Evolutionary conservation across 2,113 vertebrate genomes (phyloP), one percentile per base, ranked within the genome.

Genomic region (Reinhardtius hippoglossoides): DNA sequence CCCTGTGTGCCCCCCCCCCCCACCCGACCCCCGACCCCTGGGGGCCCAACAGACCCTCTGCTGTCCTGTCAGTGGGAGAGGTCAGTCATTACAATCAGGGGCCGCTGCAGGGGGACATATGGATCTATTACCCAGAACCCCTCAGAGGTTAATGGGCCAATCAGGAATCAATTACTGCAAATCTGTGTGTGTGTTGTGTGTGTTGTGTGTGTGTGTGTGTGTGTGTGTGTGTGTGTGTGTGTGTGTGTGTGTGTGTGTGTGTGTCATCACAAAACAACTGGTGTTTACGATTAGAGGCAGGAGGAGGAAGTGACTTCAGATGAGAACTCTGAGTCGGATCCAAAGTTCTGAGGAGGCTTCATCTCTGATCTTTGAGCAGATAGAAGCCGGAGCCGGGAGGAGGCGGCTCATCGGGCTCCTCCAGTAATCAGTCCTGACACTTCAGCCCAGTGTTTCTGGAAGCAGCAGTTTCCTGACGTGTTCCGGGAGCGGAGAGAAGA

Each of bases 141-240:
- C 88, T 90, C 90, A 94, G 94, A 93, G 95, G 95, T 96, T 96
- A 97, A 96, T 94, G 92, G 94, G 92, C 89, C 94, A 96, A 95
- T 97, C 95, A 96, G 87, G 94, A 94, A 93, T 94, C 95, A 95
- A 93, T 96, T 95, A 89, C 44, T 15, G 44, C 44, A 46, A 52
- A 52, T 31, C 1, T 31, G 27, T 31, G 6, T 31, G 31, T 31
- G 31, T 31, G 31, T n/a, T n/a, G n/a, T n/a, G n/a, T n/a, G n/a
- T n/a, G n/a, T n/a, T 31, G 1, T 31, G 27, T 31, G 6, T 31
- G 31, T 31, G 31, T 31, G 31, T 31, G 31, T 31, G 31, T 31
- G 31, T 31, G 31, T 31, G 31, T 31, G 61, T 58, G 59, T 79
- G n/a, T n/a, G 31, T 31, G 31, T 31, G 31, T 31, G 1, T 31